Evolutionary conservation across 2,113 vertebrate genomes (phyloP).

Genomic region (Hyla sarda): DNA sequence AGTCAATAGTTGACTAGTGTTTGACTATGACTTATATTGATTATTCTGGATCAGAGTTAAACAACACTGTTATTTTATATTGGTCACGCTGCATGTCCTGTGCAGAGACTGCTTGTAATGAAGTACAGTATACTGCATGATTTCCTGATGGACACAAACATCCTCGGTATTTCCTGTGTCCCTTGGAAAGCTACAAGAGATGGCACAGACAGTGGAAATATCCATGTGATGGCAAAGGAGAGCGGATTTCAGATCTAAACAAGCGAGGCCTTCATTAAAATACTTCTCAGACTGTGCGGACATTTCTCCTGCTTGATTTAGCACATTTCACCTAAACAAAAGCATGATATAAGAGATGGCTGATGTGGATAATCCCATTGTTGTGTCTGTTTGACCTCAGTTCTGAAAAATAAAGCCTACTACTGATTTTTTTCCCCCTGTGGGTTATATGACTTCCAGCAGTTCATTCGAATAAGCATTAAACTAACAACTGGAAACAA

Average conservation of each 20-base stretch:
- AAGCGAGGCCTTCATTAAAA: slow-evolving; percentile 51
- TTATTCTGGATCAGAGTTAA: neutral
- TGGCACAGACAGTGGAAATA: slow-evolving; percentile 58
- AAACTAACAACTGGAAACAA: slow-evolving; percentile 24
- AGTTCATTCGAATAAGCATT: slow-evolving; percentile 10
- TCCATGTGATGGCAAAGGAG: slow-evolving; percentile 53
- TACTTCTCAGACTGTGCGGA: slow-evolving; percentile 49
- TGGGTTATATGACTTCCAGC: slow-evolving; percentile 13
- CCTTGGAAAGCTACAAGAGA: slow-evolving; percentile 50
- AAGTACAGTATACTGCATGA: slow-evolving; percentile 49
- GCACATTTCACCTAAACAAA: slow-evolving; percentile 50
- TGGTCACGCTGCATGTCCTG: slow-evolving; percentile 1
- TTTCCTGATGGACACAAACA: slow-evolving; percentile 52
- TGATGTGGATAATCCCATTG: slow-evolving; percentile 47
- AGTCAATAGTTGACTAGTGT: neutral
- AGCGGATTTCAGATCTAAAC: slow-evolving; percentile 44
- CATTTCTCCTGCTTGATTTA: slow-evolving; percentile 56
- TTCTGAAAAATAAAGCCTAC: slow-evolving; percentile 28
- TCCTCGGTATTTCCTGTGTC: slow-evolving; percentile 57
- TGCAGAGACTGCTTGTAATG: slow-evolving; percentile 36
- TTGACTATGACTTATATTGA: neutral
- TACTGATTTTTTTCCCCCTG: neutral
- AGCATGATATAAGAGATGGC: slow-evolving; percentile 49
- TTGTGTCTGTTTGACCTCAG: slow-evolving; percentile 37
- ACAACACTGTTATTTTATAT: slow-evolving; percentile 8